Base-by-base conservation (phyloP, 2,797 vertebrate genomes). In the Eulemur mongoz region DNA sequence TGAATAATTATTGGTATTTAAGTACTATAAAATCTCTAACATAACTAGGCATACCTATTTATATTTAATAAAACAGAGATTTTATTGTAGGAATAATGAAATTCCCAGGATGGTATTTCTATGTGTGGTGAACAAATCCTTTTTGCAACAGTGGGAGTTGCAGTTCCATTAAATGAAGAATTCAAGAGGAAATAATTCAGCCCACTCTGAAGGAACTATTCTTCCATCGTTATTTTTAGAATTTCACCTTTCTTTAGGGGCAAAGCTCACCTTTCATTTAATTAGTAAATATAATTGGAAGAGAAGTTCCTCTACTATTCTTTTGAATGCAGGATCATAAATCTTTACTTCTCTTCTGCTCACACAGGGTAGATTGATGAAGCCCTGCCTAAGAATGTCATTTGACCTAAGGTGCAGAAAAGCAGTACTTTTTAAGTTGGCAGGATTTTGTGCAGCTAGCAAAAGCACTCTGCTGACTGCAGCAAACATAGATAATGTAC, bases 1-100 rank as follows among this genome's bases (percentile, higher is more conserved):
- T 98, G 97, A 98, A 97, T 97, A 98, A 98, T 98, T 98, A 97
- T 95, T 97, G 85, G 87, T 96, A 79, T 96, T 98, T 98, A 97
- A 98, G 93, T 91, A 96, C 92, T 94, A 82, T 94, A 91, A 90
- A 94, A 92, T 89, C 88, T 23, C 83, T 97, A 97, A 97, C 89
- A 86, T 69, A 96, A 86, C 54, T 96, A 83, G 69, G 25, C 72
- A 97, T 96, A 97, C 93, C 73, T 93, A 96, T 92, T 94, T 97
- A 96, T 97, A 48, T 97, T 98, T 85, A 91, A 92, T 96, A 85
- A 67, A 92, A 89, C 78, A 96, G 48, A 89, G 88, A 97, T 94
- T 97, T 72, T 97, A 73, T 91, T 96, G 79, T 69, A 80, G 52
- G 59, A 75, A 91, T 96, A 95, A 94, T 52, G 89, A 94, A 81